These are phyloP conservation scores for Linnaemya tessellans DNA, from an alignment of 2,888 invertebrate genomes.

Conservation along the genomic window DNA sequence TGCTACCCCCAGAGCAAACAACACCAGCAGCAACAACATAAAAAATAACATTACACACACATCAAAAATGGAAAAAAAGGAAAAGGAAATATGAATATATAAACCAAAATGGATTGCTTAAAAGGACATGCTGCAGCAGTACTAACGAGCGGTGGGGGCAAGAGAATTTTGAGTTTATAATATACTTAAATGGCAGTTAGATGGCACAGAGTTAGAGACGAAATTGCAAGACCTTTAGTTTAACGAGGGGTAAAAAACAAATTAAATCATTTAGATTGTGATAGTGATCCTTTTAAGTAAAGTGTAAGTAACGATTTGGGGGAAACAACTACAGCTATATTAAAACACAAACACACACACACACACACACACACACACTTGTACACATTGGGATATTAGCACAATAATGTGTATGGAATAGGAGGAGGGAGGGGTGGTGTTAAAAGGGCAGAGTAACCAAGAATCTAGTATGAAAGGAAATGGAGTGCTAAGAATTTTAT, in stretches of 20 bases:
- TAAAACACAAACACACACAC: not conserved
- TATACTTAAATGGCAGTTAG: constrained; percentile 16
- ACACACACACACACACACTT: not conserved
- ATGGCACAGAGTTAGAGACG: constrained; percentile 20
- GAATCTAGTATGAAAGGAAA: constrained; percentile 65
- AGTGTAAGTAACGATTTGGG: constrained; percentile 74
- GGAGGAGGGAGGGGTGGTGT: not conserved
- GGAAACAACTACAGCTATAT: constrained; percentile 47
- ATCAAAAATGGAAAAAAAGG: not conserved
- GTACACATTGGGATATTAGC: not conserved
- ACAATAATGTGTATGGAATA: not conserved
- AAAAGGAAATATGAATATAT: constrained; percentile 46
- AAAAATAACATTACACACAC: constrained; percentile 24
- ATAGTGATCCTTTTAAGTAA: constrained; percentile 81
- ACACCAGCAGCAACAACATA: constrained; percentile 27
- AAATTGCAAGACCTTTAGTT: constrained; percentile 55
- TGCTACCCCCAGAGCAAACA: constrained; percentile 51
- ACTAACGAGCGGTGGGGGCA: not conserved
- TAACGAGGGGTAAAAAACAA: constrained; percentile 82
- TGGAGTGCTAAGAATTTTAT: constrained; percentile 69
- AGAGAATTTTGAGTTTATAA: constrained; percentile 37
- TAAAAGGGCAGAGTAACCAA: constrained; percentile 42
- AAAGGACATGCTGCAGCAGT: constrained; percentile 11
- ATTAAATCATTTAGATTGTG: constrained; percentile 83
- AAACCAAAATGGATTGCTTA: constrained; percentile 24